Evolutionary conservation across 53 echinoderm and acorn worm species (phyloP).

Genomic region (Holothuria scabra): DNA sequence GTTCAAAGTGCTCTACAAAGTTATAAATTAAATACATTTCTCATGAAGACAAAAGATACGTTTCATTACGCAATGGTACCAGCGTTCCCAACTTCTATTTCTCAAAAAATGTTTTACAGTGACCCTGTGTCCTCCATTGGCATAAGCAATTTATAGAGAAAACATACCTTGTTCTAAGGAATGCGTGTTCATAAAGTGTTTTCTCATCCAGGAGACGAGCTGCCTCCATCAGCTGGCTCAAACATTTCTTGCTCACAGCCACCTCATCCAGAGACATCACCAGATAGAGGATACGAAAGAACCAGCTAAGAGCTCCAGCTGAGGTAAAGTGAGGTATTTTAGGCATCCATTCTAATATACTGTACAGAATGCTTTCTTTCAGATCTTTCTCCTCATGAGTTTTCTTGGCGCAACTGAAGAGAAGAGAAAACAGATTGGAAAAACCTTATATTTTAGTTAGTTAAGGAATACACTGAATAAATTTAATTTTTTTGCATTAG

Average conservation of each 20-base stretch:
- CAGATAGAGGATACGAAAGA: slow-evolving; percentile 82
- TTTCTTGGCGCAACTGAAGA: slow-evolving; percentile 44
- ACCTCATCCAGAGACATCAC: slow-evolving; percentile 84
- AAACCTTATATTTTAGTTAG: too few species aligned
- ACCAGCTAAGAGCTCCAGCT: slow-evolving; percentile 95
- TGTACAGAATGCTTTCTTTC: slow-evolving; percentile 66
- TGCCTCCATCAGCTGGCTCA: slow-evolving; percentile 73
- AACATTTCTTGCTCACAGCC: slow-evolving; percentile 73
- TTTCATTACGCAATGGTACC: too few species aligned
- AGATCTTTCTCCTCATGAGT: slow-evolving; percentile 20
- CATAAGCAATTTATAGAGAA: not conserved
- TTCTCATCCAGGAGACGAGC: slow-evolving; percentile 87
- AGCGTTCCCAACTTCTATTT: too few species aligned
- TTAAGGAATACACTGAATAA: too few species aligned
- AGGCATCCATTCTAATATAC: slow-evolving; percentile 82
- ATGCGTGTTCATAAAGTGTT: slow-evolving; percentile 80
- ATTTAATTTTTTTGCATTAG: too few species aligned
- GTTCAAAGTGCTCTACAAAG: too few species aligned
- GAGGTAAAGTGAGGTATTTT: slow-evolving; percentile 69
- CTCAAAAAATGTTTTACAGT: too few species aligned
- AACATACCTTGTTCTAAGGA: slow-evolving; percentile 78
- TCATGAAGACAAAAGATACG: too few species aligned
- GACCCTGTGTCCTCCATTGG: too few species aligned
- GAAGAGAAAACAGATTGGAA: too few species aligned
- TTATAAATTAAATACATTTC: too few species aligned